Conservation (phyloP, 2,113 vertebrate genomes). For the Xiphophorus maculatus region DNA sequence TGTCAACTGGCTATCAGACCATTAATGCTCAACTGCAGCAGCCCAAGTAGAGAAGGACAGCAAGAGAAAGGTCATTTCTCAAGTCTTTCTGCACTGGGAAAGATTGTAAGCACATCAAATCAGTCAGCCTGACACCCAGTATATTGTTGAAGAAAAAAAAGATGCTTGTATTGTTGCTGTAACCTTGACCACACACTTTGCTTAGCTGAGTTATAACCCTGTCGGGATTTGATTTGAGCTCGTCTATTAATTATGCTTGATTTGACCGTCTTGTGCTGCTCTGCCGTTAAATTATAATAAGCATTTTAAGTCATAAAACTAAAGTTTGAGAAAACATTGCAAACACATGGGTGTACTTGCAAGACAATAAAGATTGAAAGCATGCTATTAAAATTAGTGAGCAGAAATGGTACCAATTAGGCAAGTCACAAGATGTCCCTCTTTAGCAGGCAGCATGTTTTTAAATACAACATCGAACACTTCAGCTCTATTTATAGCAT, state of each 20-base stretch:
- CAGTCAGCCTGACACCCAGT: conserved; percentile 40
- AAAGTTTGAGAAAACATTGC: background rate
- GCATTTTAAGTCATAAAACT: background rate
- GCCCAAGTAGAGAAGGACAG: too few relatives aligned
- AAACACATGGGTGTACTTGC: background rate
- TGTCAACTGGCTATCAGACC: conserved; percentile 28
- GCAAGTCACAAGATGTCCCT: too few relatives aligned
- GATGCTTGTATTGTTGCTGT: conserved; percentile 9
- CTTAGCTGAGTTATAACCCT: conserved; percentile 27
- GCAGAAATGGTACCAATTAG: background rate
- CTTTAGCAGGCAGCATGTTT: background rate
- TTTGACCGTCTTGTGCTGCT: background rate
- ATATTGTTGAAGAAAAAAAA: conserved; percentile 18
- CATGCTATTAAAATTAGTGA: too few relatives aligned
- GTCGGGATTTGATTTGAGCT: background rate
- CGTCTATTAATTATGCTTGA: background rate
- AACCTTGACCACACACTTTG: conserved; percentile 48
- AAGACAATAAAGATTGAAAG: background rate
- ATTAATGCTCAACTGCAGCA: conserved; percentile 6
- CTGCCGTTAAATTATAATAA: background rate
- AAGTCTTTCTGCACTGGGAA: conserved; percentile 35
- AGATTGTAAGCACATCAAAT: conserved; percentile 38
- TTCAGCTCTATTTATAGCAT: background rate
- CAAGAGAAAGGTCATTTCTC: conserved; percentile 22
- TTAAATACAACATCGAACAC: background rate